These are phyloP conservation scores for Crax fasciolata DNA, from an alignment of 2,797 vertebrate species.

Conservation along the genomic window DNA sequence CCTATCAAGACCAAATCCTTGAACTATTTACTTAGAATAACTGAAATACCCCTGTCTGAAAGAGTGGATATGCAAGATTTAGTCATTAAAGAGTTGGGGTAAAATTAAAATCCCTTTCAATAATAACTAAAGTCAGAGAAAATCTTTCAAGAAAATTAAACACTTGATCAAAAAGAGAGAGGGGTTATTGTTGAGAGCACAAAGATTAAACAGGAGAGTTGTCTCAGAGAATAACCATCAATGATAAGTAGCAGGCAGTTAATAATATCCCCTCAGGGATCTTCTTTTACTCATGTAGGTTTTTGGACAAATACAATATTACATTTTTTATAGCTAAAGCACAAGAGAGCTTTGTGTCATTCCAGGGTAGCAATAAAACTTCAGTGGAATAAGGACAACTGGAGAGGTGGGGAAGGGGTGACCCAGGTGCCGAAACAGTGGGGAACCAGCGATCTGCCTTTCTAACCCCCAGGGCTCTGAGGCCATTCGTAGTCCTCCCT, in stretches of 20 bases:
- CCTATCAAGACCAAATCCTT: constrained; percentile 79
- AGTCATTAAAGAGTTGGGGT: constrained; percentile 81
- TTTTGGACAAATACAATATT: constrained; percentile 69
- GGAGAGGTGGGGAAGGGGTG: not conserved
- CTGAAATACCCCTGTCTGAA: constrained; percentile 80
- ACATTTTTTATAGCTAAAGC: constrained; percentile 51
- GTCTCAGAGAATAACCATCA: constrained; percentile 75
- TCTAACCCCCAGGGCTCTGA: not conserved
- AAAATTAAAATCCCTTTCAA: constrained; percentile 81
- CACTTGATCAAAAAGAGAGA: constrained; percentile 83
- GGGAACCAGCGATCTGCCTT: not conserved
- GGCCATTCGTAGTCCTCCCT: not conserved
- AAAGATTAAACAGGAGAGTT: constrained; percentile 82
- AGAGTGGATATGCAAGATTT: constrained; percentile 81
- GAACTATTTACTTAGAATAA: constrained; percentile 83
- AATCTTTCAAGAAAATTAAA: constrained; percentile 86
- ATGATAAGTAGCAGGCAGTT: constrained; percentile 72
- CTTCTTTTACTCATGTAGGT: constrained; percentile 66
- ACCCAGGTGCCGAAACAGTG: not conserved
- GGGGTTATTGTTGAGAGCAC: constrained; percentile 78
- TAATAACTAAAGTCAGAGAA: constrained; percentile 82
- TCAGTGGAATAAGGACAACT: not conserved
- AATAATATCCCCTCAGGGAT: constrained; percentile 73
- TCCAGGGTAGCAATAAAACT: constrained; percentile 54
- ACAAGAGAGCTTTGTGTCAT: not conserved